Base-by-base conservation (phyloP, 2,888 invertebrate genomes). In the Nomada fabriciana region DNA sequence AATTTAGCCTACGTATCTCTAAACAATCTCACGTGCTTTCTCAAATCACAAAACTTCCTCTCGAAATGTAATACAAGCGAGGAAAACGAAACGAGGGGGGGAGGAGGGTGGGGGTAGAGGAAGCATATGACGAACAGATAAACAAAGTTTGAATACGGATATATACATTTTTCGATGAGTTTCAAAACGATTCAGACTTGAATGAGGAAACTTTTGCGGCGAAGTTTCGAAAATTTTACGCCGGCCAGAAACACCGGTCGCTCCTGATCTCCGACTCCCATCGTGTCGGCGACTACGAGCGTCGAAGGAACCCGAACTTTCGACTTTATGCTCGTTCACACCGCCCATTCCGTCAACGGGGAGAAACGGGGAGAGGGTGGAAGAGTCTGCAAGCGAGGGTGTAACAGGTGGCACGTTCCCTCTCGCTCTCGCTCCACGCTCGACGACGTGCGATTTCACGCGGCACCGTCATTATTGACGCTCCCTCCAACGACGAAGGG, bases 401-500 rank as follows among this genome's bases (percentile, higher is more conserved):
- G 91, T 91, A 91, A 91, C 91, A 91, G 91, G 91, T 91, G 91
- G 91, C 89, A 85, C 83, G 82, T 88, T 88, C 85, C 82, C 84
- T 86, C 88, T 84, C 86, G 80, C 84, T 79, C 83, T 80, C 70
- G 57, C 80, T 52, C 79, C 55, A 63, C 70, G 64, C 75, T 71
- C 86, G 87, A 83, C 84, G 87, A 87, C 83, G 85, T 81, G 86
- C 88, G 87, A 85, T 85, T 86, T 79, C 81, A 71, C 85, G 83
- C 84, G 80, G 84, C 77, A 83, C 72, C 88, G 89, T 91, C 90
- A 91, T 91, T 90, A 91, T 89, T 87, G 91, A 91, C 87, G 86
- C 76, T 82, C 75, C 75, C 73, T 77, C 80, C 42, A 43, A 70
- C 80, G 73, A 63, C 74, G 59, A 80, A 68, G 53, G 60, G 77